Percentiles rank a stretch among this genome's conserved stretches.
Conservation (phyloP, 2,113 vertebrate species). For the Aspiorhynchus laticeps region DNA sequence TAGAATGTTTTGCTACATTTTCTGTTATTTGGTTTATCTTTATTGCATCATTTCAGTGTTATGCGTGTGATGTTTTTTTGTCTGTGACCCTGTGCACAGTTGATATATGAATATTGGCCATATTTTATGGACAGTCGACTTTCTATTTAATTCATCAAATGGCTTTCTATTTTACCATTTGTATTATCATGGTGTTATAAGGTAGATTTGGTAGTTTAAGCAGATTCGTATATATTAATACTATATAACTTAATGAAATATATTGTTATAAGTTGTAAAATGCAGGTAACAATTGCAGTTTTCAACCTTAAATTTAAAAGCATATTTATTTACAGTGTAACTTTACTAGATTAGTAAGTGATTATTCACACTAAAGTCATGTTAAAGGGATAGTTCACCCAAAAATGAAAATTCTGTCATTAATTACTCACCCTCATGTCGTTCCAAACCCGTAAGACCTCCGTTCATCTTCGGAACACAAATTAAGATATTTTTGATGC, state of each 20-base stretch:
- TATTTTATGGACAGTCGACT: background rate
- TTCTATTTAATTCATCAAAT: background rate
- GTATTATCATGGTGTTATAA: background rate
- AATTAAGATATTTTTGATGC: too few relatives aligned
- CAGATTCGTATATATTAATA: background rate
- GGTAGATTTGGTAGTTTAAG: background rate
- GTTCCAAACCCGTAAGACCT: too few relatives aligned
- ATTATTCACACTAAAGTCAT: background rate
- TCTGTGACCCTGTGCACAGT: background rate
- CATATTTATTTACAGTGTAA: background rate
- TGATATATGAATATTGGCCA: too few relatives aligned
- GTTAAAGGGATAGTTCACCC: too few relatives aligned
- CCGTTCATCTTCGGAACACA: too few relatives aligned
- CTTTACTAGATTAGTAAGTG: background rate
- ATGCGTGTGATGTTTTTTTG: background rate
- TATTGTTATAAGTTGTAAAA: background rate
- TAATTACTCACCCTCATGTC: too few relatives aligned
- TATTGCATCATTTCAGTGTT: background rate
- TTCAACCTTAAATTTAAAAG: background rate
- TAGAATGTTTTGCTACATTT: background rate
- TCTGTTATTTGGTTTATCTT: background rate
- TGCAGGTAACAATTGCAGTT: background rate
- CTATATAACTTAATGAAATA: background rate
- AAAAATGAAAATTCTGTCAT: too few relatives aligned
- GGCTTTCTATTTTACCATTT: background rate